Evolutionary conservation across 2,113 vertebrate genomes (phyloP).

Genomic region (Amphilophus citrinellus): DNA sequence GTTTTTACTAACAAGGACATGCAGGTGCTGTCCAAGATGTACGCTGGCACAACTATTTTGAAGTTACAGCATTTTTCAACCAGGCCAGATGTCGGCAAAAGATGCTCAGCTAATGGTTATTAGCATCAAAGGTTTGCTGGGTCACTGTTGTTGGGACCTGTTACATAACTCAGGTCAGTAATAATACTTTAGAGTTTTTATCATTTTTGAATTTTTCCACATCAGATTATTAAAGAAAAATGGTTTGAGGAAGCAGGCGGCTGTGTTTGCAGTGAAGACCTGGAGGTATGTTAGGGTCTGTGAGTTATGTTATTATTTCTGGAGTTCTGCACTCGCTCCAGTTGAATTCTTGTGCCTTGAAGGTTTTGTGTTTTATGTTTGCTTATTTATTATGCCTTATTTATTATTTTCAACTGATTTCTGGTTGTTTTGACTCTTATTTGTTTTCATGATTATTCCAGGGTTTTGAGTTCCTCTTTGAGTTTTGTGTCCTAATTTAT

Average conservation of each 20-base stretch:
- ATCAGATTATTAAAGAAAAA: too few species aligned
- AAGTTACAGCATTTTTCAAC: neutral
- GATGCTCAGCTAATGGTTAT: neutral
- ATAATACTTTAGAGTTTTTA: neutral
- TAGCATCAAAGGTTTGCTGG: neutral
- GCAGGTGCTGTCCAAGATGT: too few species aligned
- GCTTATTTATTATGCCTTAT: neutral
- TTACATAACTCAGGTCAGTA: too few species aligned
- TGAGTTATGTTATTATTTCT: too few species aligned
- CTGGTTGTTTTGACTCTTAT: neutral
- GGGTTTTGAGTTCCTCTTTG: neutral
- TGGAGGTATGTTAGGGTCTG: too few species aligned
- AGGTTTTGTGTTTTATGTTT: neutral
- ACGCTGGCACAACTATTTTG: too few species aligned
- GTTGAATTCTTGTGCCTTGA: neutral
- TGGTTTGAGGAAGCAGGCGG: too few species aligned
- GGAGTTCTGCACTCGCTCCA: neutral
- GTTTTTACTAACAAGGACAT: too few species aligned
- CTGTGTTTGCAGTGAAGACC: too few species aligned
- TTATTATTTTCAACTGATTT: neutral
- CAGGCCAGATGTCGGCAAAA: neutral
- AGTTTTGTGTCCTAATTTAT: neutral
- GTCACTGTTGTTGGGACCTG: neutral
- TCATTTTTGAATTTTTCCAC: neutral
- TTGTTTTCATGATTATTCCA: neutral